Evolutionary conservation across 2,888 invertebrate species (phyloP), one percentile per base, ranked within the genome.

Genomic region (Uropetala carovei): DNA sequence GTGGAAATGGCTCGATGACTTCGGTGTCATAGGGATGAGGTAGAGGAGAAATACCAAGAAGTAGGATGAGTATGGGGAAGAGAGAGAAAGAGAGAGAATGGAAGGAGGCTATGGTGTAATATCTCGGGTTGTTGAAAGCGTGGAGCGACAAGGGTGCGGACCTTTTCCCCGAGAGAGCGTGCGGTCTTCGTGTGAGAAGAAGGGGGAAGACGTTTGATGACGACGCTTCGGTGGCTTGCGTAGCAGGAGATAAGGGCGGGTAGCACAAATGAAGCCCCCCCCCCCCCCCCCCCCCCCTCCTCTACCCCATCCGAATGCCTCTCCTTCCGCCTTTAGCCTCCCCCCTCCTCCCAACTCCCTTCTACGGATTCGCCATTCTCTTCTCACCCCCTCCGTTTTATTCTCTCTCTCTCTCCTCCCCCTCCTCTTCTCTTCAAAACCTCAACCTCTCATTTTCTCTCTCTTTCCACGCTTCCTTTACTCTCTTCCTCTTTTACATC

Each of bases 211-310:
- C 64, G 89, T 68, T 89, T 89, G 89, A 89, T 89, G 89, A 58
- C 89, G 86, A 86, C 43, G 86, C 60, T 86, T 59, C 60, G 86
- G 89, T 89, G 64, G 89, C 89, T 68, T 89, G 89, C 56, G 43
- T 11, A 43, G 64, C 43, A n/a, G 43, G 64, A 64, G 89, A 89
- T 89, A 89, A 89, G 89, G 68, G 59, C 27, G 22, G 84, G 57
- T 59, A 58, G 59, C 11, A 14, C 64, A 14, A 83, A 64, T 64
- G 43, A 43, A 30, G 60, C 7, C 58, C 64, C 64, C 43, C 64
- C 89, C n/a, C 16, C 68, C 9, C 64, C 30, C 4, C 30, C 56
- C 16, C 85, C n/a, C 30, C 43, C 22, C n/a, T n/a, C n/a, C n/a
- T n/a, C n/a, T n/a, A n/a, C 30, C 4, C 30, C 56, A 56, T 43